phyloP scores from a whole-genome alignment of 2,797 vertebrate species.

The Pseudomugil gertrudae region DNA sequence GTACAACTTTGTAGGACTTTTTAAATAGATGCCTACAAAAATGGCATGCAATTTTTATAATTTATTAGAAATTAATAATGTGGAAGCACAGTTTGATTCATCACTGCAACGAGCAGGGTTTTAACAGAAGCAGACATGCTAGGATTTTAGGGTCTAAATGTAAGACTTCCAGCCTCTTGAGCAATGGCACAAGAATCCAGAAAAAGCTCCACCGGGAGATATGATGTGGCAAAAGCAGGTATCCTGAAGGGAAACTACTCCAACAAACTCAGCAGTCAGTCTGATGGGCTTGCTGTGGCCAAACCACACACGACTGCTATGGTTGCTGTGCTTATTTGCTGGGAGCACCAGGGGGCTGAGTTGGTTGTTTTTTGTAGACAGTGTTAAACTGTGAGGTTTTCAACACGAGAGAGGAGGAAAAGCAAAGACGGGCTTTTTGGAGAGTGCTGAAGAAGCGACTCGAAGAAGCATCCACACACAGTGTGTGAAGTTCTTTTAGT shows the following conservation, averaged over 20 bases:
- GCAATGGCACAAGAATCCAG: not conserved
- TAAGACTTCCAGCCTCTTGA: not conserved
- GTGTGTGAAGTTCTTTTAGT: not conserved
- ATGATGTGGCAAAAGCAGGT: constrained; percentile 5
- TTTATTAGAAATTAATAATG: not conserved
- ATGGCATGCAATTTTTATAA: not conserved
- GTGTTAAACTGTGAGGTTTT: not conserved
- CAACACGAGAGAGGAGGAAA: too few species aligned
- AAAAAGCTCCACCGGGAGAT: constrained; percentile 22
- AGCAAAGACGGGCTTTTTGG: not conserved
- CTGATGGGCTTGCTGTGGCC: constrained; percentile 14
- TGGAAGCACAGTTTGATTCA: constrained; percentile 3
- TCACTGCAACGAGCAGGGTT: not conserved
- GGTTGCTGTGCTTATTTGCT: constrained; percentile 8
- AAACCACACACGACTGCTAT: not conserved
- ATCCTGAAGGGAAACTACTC: constrained; percentile 14
- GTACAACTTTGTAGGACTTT: not conserved
- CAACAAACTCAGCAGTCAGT: constrained; percentile 15
- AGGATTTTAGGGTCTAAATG: not conserved
- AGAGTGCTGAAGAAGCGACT: not conserved
- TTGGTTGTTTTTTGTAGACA: constrained; percentile 7
- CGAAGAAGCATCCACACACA: not conserved
- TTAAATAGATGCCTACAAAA: not conserved
- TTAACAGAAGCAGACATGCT: not conserved
- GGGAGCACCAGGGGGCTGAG: not conserved